Evolutionary conservation across 2,888 invertebrate species (phyloP), one percentile per base, ranked within the genome.

Genomic region (Drosophila buzzatii): DNA sequence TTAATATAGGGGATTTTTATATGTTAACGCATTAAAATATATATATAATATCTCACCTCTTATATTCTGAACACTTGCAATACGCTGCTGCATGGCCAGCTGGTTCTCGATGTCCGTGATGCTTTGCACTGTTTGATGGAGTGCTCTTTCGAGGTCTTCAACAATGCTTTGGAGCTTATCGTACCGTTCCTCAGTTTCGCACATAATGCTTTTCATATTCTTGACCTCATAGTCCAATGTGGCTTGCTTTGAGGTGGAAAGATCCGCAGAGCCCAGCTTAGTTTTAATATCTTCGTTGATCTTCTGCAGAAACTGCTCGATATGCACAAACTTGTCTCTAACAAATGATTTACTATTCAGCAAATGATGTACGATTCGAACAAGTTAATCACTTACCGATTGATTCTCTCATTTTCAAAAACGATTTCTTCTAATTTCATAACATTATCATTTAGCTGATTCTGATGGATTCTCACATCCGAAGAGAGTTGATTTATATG

Each of bases 121-220:
- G 78, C 93, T 93, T 64, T 94, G 91, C 90, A 93, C 93, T 23
- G 94, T 91, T 74, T 94, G 93, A 58, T 93, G 92, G 2, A 94
- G 73, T 3, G 92, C 85, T 37, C 92, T 91, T 65, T 93, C 93
- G 10, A 94, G 80, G 62, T 92, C 91, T 0, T 75, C 78, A 1
- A 94, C 85, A 42, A 94, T 91, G n/a, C 91, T 91, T 16, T 93
- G 93, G 12, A 95, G 86, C 41, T 93, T 93, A 59, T 94, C 94
- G 41, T 94, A 91, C 71, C 94, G 94, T 44, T 94, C 94, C 20
- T 93, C 93, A 12, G 94, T 93, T 79, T 94, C 94, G 41, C 93
- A 93, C 0, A 94, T 93, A 56, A 94, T 94, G 76, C 94, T 93
- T 70, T 93, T 94, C 66, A 94, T 92, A 16, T 93, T 92, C 81